Evolutionary conservation across 1,140 invertebrate genomes (phyloP).

Genomic region (Drosophila biarmipes): DNA sequence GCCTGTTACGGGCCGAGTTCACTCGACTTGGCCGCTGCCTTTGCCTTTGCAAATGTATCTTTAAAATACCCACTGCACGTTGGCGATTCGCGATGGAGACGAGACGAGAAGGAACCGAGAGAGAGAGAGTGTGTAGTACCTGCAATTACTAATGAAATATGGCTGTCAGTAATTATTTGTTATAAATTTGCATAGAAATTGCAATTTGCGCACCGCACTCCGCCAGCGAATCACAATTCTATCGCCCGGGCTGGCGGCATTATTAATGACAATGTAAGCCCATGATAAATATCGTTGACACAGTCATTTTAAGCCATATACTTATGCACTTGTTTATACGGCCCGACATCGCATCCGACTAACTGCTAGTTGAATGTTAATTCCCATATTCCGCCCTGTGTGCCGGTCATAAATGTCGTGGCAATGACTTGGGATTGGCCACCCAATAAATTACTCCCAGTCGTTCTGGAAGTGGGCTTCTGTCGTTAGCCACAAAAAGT

Average conservation of each 20-base stretch:
- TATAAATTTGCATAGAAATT: constrained; percentile 84
- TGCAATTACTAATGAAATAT: constrained; percentile 84
- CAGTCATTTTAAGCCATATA: constrained; percentile 54
- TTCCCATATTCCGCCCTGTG: constrained; percentile 28
- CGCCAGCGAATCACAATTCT: constrained; percentile 43
- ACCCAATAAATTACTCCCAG: constrained; percentile 26
- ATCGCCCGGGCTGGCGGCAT: constrained; percentile 59
- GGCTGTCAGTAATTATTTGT: constrained; percentile 83
- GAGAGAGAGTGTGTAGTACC: constrained; percentile 41
- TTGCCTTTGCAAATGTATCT: constrained; percentile 70
- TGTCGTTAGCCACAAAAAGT: constrained; percentile 12
- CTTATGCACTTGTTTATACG: constrained; percentile 53
- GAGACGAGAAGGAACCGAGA: not conserved
- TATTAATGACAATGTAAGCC: constrained; percentile 80
- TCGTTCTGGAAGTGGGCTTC: constrained; percentile 28
- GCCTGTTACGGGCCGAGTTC: constrained; percentile 41
- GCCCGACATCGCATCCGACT: constrained; percentile 28
- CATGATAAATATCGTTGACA: constrained; percentile 80
- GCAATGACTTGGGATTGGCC: constrained; percentile 17
- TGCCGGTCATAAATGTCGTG: constrained; percentile 41
- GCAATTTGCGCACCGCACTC: constrained; percentile 77
- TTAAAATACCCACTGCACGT: constrained; percentile 49
- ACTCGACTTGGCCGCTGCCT: constrained; percentile 26
- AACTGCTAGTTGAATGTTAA: constrained; percentile 43
- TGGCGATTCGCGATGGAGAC: constrained; percentile 18